Conservation (phyloP, 1,140 invertebrate genomes). For the Venustaconcha ellipsiformis region DNA sequence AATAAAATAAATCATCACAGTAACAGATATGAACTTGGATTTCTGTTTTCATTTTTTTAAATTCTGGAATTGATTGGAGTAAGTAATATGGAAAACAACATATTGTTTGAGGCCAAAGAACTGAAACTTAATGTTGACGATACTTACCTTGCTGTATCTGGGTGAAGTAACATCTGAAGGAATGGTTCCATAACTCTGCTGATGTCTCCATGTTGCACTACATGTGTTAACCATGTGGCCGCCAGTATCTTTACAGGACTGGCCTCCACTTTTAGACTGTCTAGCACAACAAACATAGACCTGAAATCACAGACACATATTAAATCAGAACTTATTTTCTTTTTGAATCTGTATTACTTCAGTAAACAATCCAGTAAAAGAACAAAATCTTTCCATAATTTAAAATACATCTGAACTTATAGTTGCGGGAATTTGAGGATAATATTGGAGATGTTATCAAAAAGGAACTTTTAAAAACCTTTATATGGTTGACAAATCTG, state of each 20-base stretch:
- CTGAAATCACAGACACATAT: constrained; percentile 65
- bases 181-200: constrained; percentile 84
- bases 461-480: no score
- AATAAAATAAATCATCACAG: no score
- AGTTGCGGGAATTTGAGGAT: no score
- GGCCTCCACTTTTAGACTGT: constrained; percentile 81
- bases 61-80: no score
- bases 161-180: constrained; percentile 82
- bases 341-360: no score
- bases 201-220: constrained; percentile 82
- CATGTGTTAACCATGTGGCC: constrained; percentile 80
- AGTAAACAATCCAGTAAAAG: no score
- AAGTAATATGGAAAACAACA: background rate
- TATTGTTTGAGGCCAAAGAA: background rate
- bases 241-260: constrained; percentile 79
- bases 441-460: no score
- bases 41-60: no score
- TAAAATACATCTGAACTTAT: no score
- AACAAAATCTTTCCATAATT: no score
- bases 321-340: background rate
- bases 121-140: background rate
- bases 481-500: no score
- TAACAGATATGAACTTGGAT: no score
- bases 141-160: constrained; percentile 79
- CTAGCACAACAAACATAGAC: constrained; percentile 82